Evolutionary conservation across 2,888 invertebrate genomes (phyloP), one percentile per base, ranked within the genome.

Genomic region (Apamea crenata): DNA sequence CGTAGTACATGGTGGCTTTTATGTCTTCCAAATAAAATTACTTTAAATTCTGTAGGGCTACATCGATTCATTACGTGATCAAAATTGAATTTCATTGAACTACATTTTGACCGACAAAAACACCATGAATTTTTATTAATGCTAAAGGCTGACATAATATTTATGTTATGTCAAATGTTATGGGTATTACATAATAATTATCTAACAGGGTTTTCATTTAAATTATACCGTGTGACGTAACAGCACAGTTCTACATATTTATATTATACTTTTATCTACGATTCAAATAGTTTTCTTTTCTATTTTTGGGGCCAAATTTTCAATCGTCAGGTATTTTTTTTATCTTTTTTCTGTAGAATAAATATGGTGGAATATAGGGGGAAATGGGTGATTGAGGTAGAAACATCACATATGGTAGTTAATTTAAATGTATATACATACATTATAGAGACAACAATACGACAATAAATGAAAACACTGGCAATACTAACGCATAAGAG

Each of bases 111-210:
- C 72, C 72, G 85, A 81, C 81, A 65, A 73, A 56, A 69, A 63
- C 50, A 5, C 5, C 18, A 50, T 50, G 32, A 25, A 25, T 70
- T 70, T 84, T 84, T 84, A 80, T 81, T 84, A 59, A 44, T 79
- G 40, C 79, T 79, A 67, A 56, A 61, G 16, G 5, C n/a, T 32
- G 5, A 3, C 25, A 61, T 40, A 47, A 47, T 14, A 79, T 59
- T 83, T 50, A 84, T 50, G 56, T 56, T 65, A 50, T 63, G 25
- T 53, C 14, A 44, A 29, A 47, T 47, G 8, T 53, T 67, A 44
- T 40, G 6, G 67, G 21, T 36, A 14, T 78, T 16, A 36, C 29
- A 83, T 80, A 29, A 29, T 53, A 40, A 53, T 56, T 44, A 18
- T 12, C 10, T 8, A 47, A 29, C 18, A 10, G 2, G 0, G 25